Evolutionary conservation across 2,113 vertebrate genomes (phyloP).

Genomic region (Nesoenas mayeri): DNA sequence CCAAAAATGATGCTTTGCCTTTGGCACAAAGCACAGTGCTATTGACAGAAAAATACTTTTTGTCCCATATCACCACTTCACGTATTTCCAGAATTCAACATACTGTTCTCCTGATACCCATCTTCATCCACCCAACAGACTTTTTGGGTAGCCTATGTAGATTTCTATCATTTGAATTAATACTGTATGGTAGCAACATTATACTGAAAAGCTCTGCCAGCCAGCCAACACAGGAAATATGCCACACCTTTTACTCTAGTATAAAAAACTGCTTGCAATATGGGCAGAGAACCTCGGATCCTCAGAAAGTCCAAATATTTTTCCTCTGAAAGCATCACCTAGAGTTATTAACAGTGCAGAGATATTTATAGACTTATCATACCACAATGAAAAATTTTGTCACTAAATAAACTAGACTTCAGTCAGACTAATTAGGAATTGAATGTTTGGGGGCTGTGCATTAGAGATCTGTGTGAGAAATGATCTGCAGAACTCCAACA

Average conservation of each 20-base stretch:
- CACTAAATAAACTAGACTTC: background rate
- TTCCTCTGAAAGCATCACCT: background rate
- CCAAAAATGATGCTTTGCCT: background rate
- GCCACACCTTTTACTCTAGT: background rate
- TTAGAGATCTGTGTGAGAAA: background rate
- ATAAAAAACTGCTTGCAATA: background rate
- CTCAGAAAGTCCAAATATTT: background rate
- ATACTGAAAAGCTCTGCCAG: background rate
- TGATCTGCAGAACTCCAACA: background rate
- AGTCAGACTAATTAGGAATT: background rate
- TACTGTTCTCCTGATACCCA: background rate
- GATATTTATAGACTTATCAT: background rate
- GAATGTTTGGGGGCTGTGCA: no score
- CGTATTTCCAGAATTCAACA: background rate
- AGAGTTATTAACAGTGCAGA: background rate
- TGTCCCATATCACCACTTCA: background rate
- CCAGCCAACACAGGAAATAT: background rate
- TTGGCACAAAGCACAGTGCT: background rate
- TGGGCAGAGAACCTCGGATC: background rate
- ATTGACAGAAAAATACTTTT: background rate
- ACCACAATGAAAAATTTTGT: background rate
- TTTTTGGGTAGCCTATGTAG: background rate
- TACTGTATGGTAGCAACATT: background rate
- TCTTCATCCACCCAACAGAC: background rate
- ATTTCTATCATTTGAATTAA: background rate